phyloP scores from a whole-genome alignment of 2,113 vertebrate species.

The Eclectus roratus region DNA sequence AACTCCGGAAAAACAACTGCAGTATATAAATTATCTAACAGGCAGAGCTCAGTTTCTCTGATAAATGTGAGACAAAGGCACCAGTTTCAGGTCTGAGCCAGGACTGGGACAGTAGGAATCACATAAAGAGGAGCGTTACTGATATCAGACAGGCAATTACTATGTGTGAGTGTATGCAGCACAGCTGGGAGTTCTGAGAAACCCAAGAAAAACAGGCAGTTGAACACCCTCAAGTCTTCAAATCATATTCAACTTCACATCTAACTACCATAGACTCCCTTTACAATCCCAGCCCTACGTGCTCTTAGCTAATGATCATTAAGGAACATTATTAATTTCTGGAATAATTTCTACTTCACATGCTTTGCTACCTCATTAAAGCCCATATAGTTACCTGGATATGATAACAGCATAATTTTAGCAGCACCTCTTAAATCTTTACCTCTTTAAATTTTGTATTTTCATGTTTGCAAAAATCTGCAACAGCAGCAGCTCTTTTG shows the following conservation, averaged over 20 bases:
- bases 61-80: background rate
- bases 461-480: background rate
- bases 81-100: background rate
- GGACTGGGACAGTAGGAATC: background rate
- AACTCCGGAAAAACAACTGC: conserved; percentile 3
- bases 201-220: background rate
- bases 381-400: background rate
- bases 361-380: background rate
- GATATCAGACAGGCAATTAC: background rate
- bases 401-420: background rate
- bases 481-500: background rate
- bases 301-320: background rate
- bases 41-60: background rate
- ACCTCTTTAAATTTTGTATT: background rate
- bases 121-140: background rate
- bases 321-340: conserved; percentile 3
- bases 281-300: background rate
- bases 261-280: background rate
- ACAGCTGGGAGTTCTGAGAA: background rate
- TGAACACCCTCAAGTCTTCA: background rate
- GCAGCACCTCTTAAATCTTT: background rate
- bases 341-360: background rate
- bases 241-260: background rate
- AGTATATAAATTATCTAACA: background rate
- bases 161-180: background rate